Evolutionary conservation across 92 coral and sea anemone genomes (phyloP).

Genomic region (Palythoa grandiflora): DNA sequence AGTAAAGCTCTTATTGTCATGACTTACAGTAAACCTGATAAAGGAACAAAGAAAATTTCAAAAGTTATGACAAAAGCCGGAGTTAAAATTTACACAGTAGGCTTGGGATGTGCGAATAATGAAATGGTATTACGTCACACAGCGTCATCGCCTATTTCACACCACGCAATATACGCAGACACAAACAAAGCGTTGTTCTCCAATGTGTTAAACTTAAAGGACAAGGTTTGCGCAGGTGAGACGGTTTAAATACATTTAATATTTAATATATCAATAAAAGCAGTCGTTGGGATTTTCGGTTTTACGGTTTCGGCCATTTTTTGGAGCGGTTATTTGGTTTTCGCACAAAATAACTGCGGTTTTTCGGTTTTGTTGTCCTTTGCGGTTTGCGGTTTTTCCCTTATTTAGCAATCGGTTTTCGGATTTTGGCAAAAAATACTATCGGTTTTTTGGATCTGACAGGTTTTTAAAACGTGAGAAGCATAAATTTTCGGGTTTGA

Average conservation of each 20-base stretch:
- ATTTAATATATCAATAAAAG: background rate
- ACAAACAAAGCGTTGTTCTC: constrained; percentile 10
- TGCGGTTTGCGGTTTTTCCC: too few species aligned
- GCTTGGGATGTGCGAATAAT: constrained; percentile 17
- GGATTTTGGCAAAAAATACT: too few species aligned
- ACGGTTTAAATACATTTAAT: background rate
- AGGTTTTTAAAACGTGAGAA: too few species aligned
- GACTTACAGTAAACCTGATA: constrained; percentile 35
- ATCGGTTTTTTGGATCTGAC: too few species aligned
- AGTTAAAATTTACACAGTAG: constrained; percentile 16
- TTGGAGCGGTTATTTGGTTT: too few species aligned
- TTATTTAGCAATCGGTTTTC: too few species aligned
- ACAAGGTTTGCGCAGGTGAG: constrained; percentile 10
- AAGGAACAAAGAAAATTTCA: constrained; percentile 10
- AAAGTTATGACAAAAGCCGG: constrained; percentile 9
- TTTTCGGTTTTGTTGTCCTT: too few species aligned
- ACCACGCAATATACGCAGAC: constrained; percentile 37
- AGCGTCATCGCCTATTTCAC: background rate
- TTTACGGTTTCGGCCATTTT: too few species aligned
- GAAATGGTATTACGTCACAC: background rate
- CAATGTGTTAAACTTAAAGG: background rate
- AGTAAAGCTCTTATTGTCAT: constrained; percentile 12
- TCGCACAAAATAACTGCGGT: too few species aligned
- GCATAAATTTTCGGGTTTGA: too few species aligned
- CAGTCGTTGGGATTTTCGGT: too few species aligned